These are phyloP conservation scores for Paracanthobrama guichenoti DNA, from an alignment of 2,113 vertebrate genomes.

Conservation along the genomic window DNA sequence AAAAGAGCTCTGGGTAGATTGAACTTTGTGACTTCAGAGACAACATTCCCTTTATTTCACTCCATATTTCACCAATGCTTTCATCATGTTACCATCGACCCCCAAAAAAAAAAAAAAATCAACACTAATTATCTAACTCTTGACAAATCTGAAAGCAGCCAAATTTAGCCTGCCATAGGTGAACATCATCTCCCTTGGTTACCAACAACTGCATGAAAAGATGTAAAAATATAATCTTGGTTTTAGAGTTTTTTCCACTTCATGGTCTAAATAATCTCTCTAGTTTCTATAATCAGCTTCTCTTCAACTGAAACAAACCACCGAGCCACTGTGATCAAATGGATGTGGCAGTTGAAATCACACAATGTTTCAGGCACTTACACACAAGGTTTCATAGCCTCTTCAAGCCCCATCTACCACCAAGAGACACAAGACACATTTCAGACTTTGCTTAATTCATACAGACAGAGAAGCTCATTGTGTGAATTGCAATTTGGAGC, in stretches of 20 bases:
- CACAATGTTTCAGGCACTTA: not conserved
- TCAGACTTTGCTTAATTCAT: slow-evolving; percentile 16
- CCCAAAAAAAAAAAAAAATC: not conserved
- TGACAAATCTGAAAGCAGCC: not conserved
- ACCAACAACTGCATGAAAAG: not conserved
- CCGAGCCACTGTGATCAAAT: slow-evolving; percentile 10
- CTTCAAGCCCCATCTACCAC: slow-evolving; percentile 1
- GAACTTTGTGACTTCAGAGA: slow-evolving; percentile 3
- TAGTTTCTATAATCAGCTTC: slow-evolving; percentile 19
- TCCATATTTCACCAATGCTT: not conserved
- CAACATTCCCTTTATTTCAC: not conserved
- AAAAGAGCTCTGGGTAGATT: not conserved
- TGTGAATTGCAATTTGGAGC: slow-evolving; percentile 32
- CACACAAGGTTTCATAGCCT: slow-evolving; percentile 13
- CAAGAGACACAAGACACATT: slow-evolving; percentile 40
- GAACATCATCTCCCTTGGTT: not conserved
- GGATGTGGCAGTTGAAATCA: not conserved
- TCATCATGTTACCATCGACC: not conserved
- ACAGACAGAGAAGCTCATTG: not conserved
- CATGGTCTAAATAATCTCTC: slow-evolving; percentile 3
- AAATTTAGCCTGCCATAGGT: not conserved
- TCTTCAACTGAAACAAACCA: slow-evolving; percentile 23
- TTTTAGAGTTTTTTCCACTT: slow-evolving; percentile 22
- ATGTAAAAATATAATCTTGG: not conserved
- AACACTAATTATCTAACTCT: not conserved